Base-by-base conservation (phyloP, 2,888 invertebrate genomes). In the Spodoptera exigua region DNA sequence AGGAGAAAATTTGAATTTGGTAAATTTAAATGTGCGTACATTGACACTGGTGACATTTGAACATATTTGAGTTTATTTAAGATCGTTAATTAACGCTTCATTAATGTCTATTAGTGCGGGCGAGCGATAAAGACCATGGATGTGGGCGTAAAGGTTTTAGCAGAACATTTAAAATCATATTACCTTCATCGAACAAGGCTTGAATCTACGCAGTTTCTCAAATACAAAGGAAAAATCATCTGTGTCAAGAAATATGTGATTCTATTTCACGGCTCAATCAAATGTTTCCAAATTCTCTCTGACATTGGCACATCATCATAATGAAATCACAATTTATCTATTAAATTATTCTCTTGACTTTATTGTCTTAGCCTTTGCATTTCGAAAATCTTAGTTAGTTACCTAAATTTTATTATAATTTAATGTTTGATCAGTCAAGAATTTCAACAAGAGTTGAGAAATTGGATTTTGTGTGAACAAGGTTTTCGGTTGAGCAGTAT, bases 241-340 rank as follows among this genome's bases (percentile, higher is more conserved):
- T 61, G 18, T 37, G 43, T 47, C 43, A 61, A 64, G 45, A 44
- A 68, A 65, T 72, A 27, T 27, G 27, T 27, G 63, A 63, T 71
- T 75, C 11, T 51, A 70, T 75, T 62, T 55, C 57, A 55, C 59
- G 35, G 40, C 51, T 46, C 57, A 66, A 63, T 75, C 56, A 75
- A 70, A 51, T 48, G 56, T 66, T 57, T 58, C 36, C 46, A 61
- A 69, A 56, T 32, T 37, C 44, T 10, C 36, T 11, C 18, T 47
- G 52, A 62, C 45, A 52, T 66, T 65, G 56, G 65, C 58, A 62
- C 45, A 49, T 48, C 64, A 53, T 46, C 55, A 18, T 63, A 73
- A 64, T 67, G 46, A 65, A 74, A 67, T 70, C 37, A 60, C 36
- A 61, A 47, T 44, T 32, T 41, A 45, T 32, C 45, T 27, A 62